Percentiles rank a stretch among this genome's conserved stretches.
Evolutionary conservation across 2,888 invertebrate genomes (phyloP).

Genomic region (Agrochola lychnidis): DNA sequence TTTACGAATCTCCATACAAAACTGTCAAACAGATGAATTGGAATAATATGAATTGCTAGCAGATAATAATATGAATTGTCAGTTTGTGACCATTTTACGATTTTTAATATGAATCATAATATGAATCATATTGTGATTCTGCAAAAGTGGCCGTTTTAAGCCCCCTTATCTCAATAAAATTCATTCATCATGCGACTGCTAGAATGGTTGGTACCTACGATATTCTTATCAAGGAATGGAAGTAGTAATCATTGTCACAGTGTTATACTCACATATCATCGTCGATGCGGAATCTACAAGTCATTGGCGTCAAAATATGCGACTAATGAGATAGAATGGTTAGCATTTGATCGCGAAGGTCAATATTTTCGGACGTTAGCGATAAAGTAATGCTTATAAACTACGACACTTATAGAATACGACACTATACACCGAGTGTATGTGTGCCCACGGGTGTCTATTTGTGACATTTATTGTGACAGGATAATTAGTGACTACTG

Average conservation of each 20-base stretch:
- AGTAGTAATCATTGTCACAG: not conserved
- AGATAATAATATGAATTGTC: no score
- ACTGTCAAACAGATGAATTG: no score
- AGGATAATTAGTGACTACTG: not conserved
- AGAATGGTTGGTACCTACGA: not conserved
- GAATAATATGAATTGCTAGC: no score
- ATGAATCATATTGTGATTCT: no score
- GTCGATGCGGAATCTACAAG: not conserved
- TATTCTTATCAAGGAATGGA: constrained; percentile 17
- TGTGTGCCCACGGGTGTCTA: not conserved
- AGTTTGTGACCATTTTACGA: no score
- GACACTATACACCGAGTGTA: not conserved
- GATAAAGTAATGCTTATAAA: not conserved
- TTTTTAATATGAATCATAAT: no score
- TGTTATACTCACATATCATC: no score
- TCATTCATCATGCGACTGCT: not conserved
- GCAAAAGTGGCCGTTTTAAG: no score
- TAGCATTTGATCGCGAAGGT: constrained; percentile 25
- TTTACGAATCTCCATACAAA: no score
- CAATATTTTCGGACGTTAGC: constrained; percentile 5
- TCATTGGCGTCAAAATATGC: constrained; percentile 5
- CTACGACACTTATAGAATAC: not conserved
- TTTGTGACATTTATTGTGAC: not conserved
- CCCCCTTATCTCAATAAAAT: constrained; percentile 3
- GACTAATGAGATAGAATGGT: constrained; percentile 5